Evolutionary conservation across 1,140 invertebrate species (phyloP).

Genomic region (Zaprionus capensis): DNA sequence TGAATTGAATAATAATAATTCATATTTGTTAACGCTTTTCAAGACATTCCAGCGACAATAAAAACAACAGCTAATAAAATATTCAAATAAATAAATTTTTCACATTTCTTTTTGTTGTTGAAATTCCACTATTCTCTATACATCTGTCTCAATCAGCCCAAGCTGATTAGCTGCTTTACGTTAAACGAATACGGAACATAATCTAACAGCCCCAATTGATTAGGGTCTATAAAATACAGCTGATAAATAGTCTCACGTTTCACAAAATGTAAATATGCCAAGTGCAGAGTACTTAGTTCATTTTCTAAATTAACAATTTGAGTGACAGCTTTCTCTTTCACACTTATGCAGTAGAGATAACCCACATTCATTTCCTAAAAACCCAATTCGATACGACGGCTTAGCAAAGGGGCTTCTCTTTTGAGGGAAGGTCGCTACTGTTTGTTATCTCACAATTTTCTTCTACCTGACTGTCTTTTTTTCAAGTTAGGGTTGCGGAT

Average conservation of each 20-base stretch:
- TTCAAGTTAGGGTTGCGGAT: conserved; percentile 46
- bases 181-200: conserved; percentile 4
- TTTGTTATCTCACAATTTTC: conserved; percentile 32
- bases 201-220: conserved; percentile 1
- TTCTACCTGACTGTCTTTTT: conserved; percentile 26
- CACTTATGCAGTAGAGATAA: background rate
- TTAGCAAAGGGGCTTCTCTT: conserved; percentile 23
- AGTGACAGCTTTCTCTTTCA: background rate
- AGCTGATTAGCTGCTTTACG: conserved; percentile 17
- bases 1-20: too few relatives aligned
- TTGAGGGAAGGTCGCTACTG: conserved; percentile 10
- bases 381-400: conserved; percentile 17
- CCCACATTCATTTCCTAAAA: background rate
- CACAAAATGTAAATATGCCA: background rate
- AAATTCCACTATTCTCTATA: background rate
- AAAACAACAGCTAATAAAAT: background rate
- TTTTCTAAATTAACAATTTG: conserved; percentile 1
- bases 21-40: background rate
- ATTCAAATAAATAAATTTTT: background rate
- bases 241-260: conserved; percentile 8
- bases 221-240: background rate
- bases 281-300: background rate
- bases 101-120: background rate
- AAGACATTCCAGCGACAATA: background rate
- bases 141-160: background rate